Evolutionary conservation across 1,140 invertebrate species (phyloP).

Genomic region (Brachionus koreanus): DNA sequence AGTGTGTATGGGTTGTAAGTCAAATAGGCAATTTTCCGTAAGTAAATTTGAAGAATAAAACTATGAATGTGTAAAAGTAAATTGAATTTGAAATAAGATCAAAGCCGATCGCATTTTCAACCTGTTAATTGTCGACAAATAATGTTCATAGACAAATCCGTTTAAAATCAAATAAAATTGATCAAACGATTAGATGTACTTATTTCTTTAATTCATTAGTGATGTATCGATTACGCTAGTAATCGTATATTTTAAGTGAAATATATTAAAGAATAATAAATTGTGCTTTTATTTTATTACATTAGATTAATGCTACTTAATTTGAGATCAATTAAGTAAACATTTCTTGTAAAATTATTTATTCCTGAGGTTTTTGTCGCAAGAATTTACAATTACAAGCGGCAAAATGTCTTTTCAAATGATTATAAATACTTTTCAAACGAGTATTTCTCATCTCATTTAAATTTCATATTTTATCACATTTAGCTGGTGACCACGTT

Average conservation of each 20-base stretch:
- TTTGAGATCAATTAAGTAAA: conserved; percentile 25
- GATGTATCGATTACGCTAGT: conserved; percentile 8
- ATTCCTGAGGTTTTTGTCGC: neutral
- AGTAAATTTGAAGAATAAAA: conserved; percentile 4
- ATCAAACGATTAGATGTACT: conserved; percentile 21
- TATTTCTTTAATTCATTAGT: neutral
- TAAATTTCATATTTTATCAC: neutral
- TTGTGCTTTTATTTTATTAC: conserved; percentile 25
- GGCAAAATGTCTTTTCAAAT: neutral
- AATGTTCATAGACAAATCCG: conserved; percentile 25
- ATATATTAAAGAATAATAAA: neutral
- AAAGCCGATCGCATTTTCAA: neutral
- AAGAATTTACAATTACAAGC: neutral
- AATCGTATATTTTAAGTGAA: neutral
- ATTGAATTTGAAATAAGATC: neutral
- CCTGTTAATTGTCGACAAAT: conserved; percentile 8
- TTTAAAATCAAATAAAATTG: conserved; percentile 19
- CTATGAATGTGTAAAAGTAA: conserved; percentile 11
- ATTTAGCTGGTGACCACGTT: conserved; percentile 2
- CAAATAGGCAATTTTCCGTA: conserved; percentile 10
- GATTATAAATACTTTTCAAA: conserved; percentile 25
- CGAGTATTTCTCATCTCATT: neutral
- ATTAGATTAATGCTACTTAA: conserved; percentile 35
- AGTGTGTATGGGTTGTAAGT: neutral
- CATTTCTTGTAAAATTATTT: conserved; percentile 3